These are phyloP conservation scores for Drosophila anomalata DNA, from an alignment of 2,888 invertebrate species.

Conservation along the genomic window DNA sequence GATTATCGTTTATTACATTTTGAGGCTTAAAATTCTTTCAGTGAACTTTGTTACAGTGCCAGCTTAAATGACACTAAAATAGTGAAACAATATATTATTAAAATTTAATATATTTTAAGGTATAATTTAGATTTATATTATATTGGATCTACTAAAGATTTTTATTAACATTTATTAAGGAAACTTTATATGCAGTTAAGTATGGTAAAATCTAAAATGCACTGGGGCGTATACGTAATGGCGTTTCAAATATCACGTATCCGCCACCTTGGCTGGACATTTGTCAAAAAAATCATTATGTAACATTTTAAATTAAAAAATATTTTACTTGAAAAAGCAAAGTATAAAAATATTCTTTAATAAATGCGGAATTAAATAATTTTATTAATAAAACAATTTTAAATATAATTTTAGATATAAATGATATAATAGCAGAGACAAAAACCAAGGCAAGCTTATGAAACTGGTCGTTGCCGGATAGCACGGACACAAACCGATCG, in stretches of 20 bases:
- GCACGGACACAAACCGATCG: slow-evolving; percentile 14
- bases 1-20: slow-evolving; percentile 66
- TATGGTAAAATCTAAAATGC: too few relatives aligned
- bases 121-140: too few relatives aligned
- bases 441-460: slow-evolving; percentile 10
- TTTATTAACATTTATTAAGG: too few relatives aligned
- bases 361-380: too few relatives aligned
- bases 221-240: too few relatives aligned
- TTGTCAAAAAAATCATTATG: too few relatives aligned
- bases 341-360: too few relatives aligned
- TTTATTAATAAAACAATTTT: too few relatives aligned
- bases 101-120: neutral
- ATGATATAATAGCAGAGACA: neutral
- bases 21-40: slow-evolving; percentile 14
- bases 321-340: too few relatives aligned
- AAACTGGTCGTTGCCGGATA: slow-evolving; percentile 18
- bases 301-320: too few relatives aligned
- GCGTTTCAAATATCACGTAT: neutral
- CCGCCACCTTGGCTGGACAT: neutral
- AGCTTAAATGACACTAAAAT: neutral
- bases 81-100: neutral
- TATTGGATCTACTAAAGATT: too few relatives aligned
- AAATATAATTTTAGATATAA: neutral
- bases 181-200: too few relatives aligned
- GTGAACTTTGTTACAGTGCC: slow-evolving; percentile 21